Conservation (phyloP, 2,888 invertebrate species). For the Macrostomum cliftonense region DNA sequence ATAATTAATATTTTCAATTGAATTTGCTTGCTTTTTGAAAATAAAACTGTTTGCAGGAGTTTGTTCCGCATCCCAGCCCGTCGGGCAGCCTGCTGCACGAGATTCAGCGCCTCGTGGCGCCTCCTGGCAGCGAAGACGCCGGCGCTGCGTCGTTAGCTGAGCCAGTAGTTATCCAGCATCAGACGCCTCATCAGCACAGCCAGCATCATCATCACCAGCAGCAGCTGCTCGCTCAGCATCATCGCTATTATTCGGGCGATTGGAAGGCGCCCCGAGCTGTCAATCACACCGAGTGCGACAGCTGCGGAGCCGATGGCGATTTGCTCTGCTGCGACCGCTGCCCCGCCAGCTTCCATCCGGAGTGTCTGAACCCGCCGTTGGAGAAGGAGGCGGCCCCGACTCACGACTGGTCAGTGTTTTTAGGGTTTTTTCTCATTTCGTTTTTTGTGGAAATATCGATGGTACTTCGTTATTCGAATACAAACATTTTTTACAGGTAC, state of each 20-base stretch:
- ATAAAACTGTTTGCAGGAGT: too few species aligned
- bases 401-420: too few species aligned
- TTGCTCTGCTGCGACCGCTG: slow-evolving; percentile 85
- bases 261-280: slow-evolving; percentile 47
- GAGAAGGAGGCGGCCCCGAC: slow-evolving; percentile 68
- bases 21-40: too few species aligned
- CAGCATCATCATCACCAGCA: slow-evolving; percentile 5
- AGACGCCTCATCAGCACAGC: background rate
- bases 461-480: too few species aligned
- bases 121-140: slow-evolving; percentile 56
- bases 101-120: slow-evolving; percentile 68
- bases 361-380: slow-evolving; percentile 84
- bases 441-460: too few species aligned
- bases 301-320: slow-evolving; percentile 81
- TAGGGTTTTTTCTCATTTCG: too few species aligned
- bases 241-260: slow-evolving; percentile 16
- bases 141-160: too few species aligned
- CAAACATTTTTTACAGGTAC: too few species aligned
- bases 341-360: slow-evolving; percentile 79
- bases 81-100: slow-evolving; percentile 44
- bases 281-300: slow-evolving; percentile 78
- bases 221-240: slow-evolving; percentile 10
- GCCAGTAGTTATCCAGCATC: too few species aligned
- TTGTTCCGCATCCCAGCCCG: too few species aligned
- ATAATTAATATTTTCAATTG: too few species aligned